Evolutionary conservation across 2,888 invertebrate genomes (phyloP).

Genomic region (Calephelis perditalis): DNA sequence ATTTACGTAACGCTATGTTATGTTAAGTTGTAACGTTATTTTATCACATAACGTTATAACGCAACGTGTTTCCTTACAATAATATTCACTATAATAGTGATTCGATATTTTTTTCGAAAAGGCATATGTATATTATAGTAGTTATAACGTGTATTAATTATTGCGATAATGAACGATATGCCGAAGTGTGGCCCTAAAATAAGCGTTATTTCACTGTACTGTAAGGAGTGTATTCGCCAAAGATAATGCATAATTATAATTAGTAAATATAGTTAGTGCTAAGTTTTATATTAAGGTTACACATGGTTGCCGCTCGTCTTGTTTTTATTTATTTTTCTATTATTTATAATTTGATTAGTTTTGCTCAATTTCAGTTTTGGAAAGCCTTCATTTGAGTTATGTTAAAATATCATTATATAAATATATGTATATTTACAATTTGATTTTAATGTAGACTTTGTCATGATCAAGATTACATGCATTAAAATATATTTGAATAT

Average conservation of each 20-base stretch:
- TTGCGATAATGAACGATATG: background rate
- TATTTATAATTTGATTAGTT: conserved; percentile 17
- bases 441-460: no score
- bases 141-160: background rate
- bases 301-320: conserved; percentile 24
- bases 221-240: conserved; percentile 74
- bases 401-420: background rate
- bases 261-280: conserved; percentile 39
- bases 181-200: conserved; percentile 16
- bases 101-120: no score
- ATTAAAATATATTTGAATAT: background rate
- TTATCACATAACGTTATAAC: background rate
- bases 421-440: background rate
- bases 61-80: background rate
- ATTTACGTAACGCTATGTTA: background rate
- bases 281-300: conserved; percentile 26
- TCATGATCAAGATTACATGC: background rate
- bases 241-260: conserved; percentile 72
- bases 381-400: background rate
- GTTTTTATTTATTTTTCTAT: conserved; percentile 19
- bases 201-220: conserved; percentile 50
- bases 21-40: background rate
- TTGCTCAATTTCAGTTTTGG: conserved; percentile 6
- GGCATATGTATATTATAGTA: background rate
- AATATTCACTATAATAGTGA: background rate